A percentile compares a stretch with the other conserved stretches of the same genome.
Conservation (phyloP, 1,140 invertebrate genomes). For the Drosophila tani region DNA sequence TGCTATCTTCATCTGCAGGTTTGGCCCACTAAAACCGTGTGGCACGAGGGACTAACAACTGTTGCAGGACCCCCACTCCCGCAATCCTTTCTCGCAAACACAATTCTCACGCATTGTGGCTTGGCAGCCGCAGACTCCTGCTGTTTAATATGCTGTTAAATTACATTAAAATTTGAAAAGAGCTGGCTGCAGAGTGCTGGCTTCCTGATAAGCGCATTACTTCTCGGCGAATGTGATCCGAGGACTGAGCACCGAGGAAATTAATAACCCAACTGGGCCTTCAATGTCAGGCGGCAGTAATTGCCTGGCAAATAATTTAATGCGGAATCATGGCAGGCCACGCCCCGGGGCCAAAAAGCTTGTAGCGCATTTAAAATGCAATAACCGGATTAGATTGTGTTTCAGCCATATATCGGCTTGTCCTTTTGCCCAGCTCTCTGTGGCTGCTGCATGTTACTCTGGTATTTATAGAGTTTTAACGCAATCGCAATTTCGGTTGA, state of each 20-base stretch:
- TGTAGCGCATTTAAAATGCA: constrained; percentile 80
- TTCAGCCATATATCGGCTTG: constrained; percentile 74
- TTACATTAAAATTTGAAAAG: constrained; percentile 78
- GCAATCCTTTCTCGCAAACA: constrained; percentile 3
- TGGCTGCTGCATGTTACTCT: constrained; percentile 75
- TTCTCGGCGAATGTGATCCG: constrained; percentile 14
- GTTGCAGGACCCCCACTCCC: constrained; percentile 55
- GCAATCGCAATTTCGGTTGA: constrained; percentile 82
- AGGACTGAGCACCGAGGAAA: not conserved
- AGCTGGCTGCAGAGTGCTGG: constrained; percentile 41
- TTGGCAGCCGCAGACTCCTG: constrained; percentile 59
- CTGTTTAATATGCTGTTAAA: constrained; percentile 82
- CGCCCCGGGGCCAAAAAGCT: constrained; percentile 41
- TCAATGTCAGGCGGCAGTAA: constrained; percentile 49
- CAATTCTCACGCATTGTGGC: constrained; percentile 32
- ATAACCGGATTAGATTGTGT: constrained; percentile 83
- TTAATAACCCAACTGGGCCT: constrained; percentile 18
- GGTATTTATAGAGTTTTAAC: constrained; percentile 84
- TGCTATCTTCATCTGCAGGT: constrained; percentile 45
- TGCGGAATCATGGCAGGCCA: constrained; percentile 34
- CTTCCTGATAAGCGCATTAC: constrained; percentile 72
- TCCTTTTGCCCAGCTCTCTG: constrained; percentile 37
- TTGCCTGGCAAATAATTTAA: constrained; percentile 60
- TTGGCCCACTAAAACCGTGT: constrained; percentile 51
- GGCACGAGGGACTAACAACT: constrained; percentile 57